These are phyloP conservation scores for Ariolimax columbianus DNA, from an alignment of 2,888 invertebrate species.

Conservation along the genomic window DNA sequence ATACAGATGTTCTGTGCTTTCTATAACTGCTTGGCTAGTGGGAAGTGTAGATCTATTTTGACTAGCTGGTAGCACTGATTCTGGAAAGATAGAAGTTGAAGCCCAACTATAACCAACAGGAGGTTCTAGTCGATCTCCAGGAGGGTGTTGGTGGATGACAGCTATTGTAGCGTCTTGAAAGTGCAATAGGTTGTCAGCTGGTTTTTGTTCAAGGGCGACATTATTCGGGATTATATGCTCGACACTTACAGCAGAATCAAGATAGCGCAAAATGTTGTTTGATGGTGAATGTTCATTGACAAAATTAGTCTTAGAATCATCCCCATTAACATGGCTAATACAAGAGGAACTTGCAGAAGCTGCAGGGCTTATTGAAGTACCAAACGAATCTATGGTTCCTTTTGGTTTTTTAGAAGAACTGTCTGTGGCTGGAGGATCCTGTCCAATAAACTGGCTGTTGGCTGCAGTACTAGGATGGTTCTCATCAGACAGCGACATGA, in stretches of 20 bases:
- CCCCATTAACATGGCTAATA: background rate
- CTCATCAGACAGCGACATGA: slow-evolving; percentile 26
- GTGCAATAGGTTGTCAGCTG: background rate
- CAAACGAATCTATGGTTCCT: background rate
- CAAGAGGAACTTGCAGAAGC: background rate
- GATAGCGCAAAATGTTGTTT: too few species aligned
- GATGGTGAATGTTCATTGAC: too few species aligned
- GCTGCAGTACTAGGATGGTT: background rate
- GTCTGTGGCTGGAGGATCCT: background rate
- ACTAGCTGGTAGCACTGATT: background rate
- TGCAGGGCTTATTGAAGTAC: background rate
- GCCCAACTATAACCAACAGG: background rate
- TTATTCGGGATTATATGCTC: too few species aligned
- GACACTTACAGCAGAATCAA: too few species aligned
- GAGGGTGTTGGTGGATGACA: too few species aligned
- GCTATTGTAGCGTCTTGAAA: background rate
- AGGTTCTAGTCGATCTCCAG: background rate
- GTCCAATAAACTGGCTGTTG: too few species aligned
- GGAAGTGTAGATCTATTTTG: too few species aligned
- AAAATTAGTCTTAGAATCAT: background rate
- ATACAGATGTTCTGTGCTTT: background rate
- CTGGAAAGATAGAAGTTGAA: background rate
- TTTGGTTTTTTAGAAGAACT: background rate
- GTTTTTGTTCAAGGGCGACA: too few species aligned
- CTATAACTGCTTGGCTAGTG: background rate